These are phyloP conservation scores for Cladopsammia gracilis DNA, from an alignment of 64 coral and sea anemone species.

Conservation along the genomic window DNA sequence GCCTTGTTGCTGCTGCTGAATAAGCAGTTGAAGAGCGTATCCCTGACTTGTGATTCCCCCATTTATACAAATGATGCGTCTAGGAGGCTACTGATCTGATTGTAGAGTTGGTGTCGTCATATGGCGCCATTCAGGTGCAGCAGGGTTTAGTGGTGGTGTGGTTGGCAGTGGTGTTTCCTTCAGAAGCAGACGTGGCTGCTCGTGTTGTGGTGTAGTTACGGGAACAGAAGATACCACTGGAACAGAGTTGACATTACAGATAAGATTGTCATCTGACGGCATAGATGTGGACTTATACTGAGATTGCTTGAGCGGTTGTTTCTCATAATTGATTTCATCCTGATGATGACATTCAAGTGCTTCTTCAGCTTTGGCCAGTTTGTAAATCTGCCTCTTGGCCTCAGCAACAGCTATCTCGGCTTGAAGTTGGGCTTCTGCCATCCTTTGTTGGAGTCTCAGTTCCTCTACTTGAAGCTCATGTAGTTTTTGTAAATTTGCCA, in stretches of 20 bases:
- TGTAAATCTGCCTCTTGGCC: not conserved
- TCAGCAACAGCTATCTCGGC: constrained; percentile 9
- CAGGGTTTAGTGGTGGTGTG: no score
- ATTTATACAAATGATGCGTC: not conserved
- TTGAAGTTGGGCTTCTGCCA: not conserved
- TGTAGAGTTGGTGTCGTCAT: no score
- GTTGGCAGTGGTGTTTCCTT: not conserved
- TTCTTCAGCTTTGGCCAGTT: not conserved
- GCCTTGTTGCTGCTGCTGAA: constrained; percentile 37
- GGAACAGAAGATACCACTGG: no score
- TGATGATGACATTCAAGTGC: no score
- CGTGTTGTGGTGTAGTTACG: no score
- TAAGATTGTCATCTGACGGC: not conserved
- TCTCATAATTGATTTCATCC: not conserved
- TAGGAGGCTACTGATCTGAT: no score
- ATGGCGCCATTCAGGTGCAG: no score
- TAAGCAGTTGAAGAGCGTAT: not conserved
- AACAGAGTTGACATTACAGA: no score
- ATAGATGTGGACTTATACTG: not conserved
- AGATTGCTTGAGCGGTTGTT: not conserved
- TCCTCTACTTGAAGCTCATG: constrained; percentile 76
- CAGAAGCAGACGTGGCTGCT: no score
- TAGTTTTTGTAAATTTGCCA: constrained; percentile 38
- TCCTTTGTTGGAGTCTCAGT: constrained; percentile 9
- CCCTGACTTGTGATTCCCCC: constrained; percentile 4